Base-by-base conservation (phyloP, 2,113 vertebrate species). In the Takifugu bimaculatus region DNA sequence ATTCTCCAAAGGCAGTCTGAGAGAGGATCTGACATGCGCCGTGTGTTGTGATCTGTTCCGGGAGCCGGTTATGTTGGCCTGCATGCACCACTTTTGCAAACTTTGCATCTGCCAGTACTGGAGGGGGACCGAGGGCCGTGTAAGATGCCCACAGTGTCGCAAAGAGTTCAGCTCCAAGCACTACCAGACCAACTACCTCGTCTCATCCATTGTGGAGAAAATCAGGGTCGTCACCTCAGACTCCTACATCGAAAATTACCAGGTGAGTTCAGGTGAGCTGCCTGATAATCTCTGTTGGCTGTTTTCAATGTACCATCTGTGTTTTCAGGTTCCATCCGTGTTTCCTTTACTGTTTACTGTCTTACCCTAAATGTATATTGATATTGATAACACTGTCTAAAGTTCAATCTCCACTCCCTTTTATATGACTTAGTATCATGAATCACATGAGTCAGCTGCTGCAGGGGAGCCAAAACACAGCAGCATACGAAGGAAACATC, bases 31-130 rank as follows among this genome's bases (percentile, higher is more conserved):
- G 80, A 95, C 93, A 0, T 96, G 94, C 54, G 90, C 90, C 65
- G 94, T 95, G 54, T 95, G 93, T 87, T 94, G 62, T 4, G 93
- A 96, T 52, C 85, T 96, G 20, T 94, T 95, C 81, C 72, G 50
- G 0, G 90, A 95, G 42, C 94, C 94, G 0, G 92, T 96, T 69
- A 93, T 95, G 93, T 70, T 95, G 75, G 89, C 86, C 44, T 96
- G 94, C 58, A 92, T 94, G 93, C 94, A 96, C 79, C 94, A 94
- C 82, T 95, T 93, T 84, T 96, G 94, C 82, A 89, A 57, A 75
- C 26, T 60, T 44, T 96, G 94, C 88, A 95, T 96, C 83, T 80
- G 88, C 58, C 57, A 72, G 0, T 94, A 93, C 83, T 96, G 93
- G 93, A 83, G 81, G 3, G 82, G 78, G 2, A 48, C 78, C 1